These are phyloP conservation scores for Augochlora pura DNA, from an alignment of 1,140 invertebrate genomes.

Conservation along the genomic window DNA sequence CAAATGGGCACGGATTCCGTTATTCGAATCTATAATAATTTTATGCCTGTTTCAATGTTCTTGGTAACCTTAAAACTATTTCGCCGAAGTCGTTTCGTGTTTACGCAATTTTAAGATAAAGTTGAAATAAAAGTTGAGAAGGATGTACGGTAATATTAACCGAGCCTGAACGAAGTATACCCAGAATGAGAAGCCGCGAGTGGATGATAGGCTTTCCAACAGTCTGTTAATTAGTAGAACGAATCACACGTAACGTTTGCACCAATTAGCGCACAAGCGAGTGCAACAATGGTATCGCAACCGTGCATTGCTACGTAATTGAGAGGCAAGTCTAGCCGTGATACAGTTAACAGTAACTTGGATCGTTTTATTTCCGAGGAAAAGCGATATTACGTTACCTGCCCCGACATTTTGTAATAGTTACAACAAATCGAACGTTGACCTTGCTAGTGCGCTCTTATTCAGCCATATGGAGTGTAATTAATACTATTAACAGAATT, in stretches of 20 bases:
- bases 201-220: constrained; percentile 10
- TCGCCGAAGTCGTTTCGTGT: no score
- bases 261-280: constrained; percentile 46
- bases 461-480: background rate
- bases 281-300: constrained; percentile 50
- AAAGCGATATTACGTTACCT: constrained; percentile 33
- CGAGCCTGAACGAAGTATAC: constrained; percentile 13
- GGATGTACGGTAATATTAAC: background rate
- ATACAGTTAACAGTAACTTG: constrained; percentile 24
- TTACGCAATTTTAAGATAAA: no score
- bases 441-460: background rate
- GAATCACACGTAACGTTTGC: constrained; percentile 46
- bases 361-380: constrained; percentile 30
- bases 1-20: no score
- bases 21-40: no score
- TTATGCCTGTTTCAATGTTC: no score
- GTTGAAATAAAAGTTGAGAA: no score
- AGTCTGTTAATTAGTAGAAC: constrained; percentile 41
- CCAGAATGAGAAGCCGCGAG: constrained; percentile 28
- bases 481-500: no score
- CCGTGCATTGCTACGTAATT: constrained; percentile 43
- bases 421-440: background rate
- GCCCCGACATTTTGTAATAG: background rate
- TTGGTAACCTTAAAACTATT: no score
- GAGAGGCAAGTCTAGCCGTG: constrained; percentile 1